Evolutionary conservation across 2,113 vertebrate species (phyloP).

Genomic region (Tychaedon coryphoeus): DNA sequence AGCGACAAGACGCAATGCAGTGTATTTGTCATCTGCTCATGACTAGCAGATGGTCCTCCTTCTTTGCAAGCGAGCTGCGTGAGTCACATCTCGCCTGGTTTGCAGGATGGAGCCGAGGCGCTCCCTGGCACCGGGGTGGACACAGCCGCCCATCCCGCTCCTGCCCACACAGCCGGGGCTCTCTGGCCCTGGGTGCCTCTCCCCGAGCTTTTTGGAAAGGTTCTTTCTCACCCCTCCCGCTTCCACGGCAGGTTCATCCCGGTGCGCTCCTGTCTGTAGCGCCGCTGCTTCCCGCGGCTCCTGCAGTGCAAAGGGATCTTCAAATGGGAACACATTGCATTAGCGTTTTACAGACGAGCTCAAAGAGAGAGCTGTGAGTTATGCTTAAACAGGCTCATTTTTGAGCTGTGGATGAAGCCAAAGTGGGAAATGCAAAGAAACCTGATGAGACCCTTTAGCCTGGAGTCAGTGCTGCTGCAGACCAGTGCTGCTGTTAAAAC

Average conservation of each 20-base stretch:
- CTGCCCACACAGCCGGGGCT: slow-evolving; percentile 39
- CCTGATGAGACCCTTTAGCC: not conserved
- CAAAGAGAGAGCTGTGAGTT: not conserved
- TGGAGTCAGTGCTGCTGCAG: not conserved
- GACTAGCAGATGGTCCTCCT: slow-evolving; percentile 79
- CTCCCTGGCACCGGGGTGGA: slow-evolving; percentile 54
- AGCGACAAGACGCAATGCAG: slow-evolving; percentile 72
- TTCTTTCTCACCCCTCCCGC: not conserved
- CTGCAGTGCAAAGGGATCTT: not conserved
- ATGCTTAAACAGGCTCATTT: not conserved
- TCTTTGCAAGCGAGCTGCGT: slow-evolving; percentile 57
- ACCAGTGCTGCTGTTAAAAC: not conserved
- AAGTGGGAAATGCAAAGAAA: not conserved
- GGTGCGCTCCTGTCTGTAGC: not conserved
- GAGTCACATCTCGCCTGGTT: slow-evolving; percentile 73
- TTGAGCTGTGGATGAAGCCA: not conserved
- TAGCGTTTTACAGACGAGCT: not conserved
- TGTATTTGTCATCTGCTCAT: slow-evolving; percentile 81
- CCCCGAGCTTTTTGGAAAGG: slow-evolving; percentile 31
- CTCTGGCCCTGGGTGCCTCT: not conserved
- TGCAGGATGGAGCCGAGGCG: slow-evolving; percentile 39
- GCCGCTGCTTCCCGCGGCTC: not conserved
- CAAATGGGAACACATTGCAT: not conserved
- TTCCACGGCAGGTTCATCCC: not conserved
- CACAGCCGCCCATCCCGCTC: slow-evolving; percentile 23